Evolutionary conservation across 2,888 invertebrate species (phyloP).

Genomic region (Caenorhabditis sp.): DNA sequence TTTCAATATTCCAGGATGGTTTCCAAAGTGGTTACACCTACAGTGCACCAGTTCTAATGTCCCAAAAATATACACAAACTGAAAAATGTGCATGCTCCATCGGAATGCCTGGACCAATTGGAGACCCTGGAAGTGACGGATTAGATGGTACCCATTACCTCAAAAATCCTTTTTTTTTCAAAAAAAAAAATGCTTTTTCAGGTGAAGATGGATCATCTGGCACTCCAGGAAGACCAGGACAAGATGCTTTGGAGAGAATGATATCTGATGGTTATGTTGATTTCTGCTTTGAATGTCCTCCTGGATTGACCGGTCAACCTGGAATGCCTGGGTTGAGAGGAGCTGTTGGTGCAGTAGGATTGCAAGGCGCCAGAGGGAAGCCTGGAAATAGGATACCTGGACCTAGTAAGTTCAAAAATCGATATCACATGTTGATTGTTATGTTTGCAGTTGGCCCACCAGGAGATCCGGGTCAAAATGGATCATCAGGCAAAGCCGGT

Average conservation of each 20-base stretch:
- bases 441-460: slow-evolving; percentile 20
- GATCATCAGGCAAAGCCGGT: slow-evolving; percentile 7
- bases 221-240: slow-evolving; percentile 13
- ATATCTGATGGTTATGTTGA: slow-evolving; percentile 28
- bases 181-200: background rate
- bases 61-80: background rate
- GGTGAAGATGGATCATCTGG: slow-evolving; percentile 12
- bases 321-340: slow-evolving; percentile 18
- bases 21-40: slow-evolving; percentile 24
- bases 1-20: slow-evolving; percentile 4
- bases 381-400: slow-evolving; percentile 10
- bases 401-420: slow-evolving; percentile 8
- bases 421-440: too few relatives aligned
- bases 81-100: slow-evolving; percentile 23
- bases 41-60: slow-evolving; percentile 9
- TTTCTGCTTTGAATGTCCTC: slow-evolving; percentile 29
- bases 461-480: slow-evolving; percentile 15
- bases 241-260: slow-evolving; percentile 23
- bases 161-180: too few relatives aligned
- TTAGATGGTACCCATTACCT: too few relatives aligned
- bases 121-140: slow-evolving; percentile 17
- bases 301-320: slow-evolving; percentile 12
- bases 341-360: background rate
- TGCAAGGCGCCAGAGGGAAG: slow-evolving; percentile 4
- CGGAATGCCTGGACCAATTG: slow-evolving; percentile 12